Percentiles rank a stretch among this genome's conserved stretches.
These are phyloP conservation scores for Phymanthus crucifer DNA, from an alignment of 92 coral and sea anemone species.

Conservation along the genomic window DNA sequence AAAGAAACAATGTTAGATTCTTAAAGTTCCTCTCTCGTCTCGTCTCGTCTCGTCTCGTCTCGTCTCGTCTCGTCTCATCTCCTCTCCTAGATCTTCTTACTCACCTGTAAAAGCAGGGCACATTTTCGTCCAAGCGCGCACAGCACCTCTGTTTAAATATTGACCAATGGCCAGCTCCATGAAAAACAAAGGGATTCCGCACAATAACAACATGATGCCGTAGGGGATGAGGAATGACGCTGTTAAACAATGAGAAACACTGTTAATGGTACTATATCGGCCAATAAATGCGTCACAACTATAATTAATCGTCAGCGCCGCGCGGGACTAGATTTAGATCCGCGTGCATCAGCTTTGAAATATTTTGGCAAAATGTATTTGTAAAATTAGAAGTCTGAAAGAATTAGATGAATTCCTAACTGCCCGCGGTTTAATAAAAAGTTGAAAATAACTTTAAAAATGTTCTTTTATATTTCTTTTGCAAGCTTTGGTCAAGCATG, in stretches of 20 bases:
- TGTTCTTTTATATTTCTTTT: too few species aligned
- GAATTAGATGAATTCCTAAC: too few species aligned
- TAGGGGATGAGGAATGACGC: slow-evolving; percentile 83
- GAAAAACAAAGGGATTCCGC: slow-evolving; percentile 86
- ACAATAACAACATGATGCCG: slow-evolving; percentile 57
- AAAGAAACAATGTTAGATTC: background rate
- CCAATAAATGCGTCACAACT: background rate
- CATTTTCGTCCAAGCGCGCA: slow-evolving; percentile 68
- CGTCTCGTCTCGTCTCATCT: background rate
- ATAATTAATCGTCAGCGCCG: too few species aligned
- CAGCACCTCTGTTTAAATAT: slow-evolving; percentile 73
- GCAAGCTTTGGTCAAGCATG: too few species aligned
- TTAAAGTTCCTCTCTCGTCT: background rate
- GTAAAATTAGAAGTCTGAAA: too few species aligned
- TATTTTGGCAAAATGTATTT: too few species aligned
- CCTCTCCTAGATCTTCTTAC: background rate
- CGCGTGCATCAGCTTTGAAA: too few species aligned
- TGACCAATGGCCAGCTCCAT: slow-evolving; percentile 89
- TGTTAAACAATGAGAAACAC: background rate
- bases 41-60: background rate
- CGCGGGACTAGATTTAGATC: too few species aligned
- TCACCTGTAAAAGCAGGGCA: slow-evolving; percentile 74
- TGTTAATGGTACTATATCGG: background rate
- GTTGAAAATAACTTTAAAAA: too few species aligned
- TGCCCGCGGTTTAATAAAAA: too few species aligned